Base-by-base conservation (phyloP, 2,888 invertebrate genomes). In the Dryomyza anilis region DNA sequence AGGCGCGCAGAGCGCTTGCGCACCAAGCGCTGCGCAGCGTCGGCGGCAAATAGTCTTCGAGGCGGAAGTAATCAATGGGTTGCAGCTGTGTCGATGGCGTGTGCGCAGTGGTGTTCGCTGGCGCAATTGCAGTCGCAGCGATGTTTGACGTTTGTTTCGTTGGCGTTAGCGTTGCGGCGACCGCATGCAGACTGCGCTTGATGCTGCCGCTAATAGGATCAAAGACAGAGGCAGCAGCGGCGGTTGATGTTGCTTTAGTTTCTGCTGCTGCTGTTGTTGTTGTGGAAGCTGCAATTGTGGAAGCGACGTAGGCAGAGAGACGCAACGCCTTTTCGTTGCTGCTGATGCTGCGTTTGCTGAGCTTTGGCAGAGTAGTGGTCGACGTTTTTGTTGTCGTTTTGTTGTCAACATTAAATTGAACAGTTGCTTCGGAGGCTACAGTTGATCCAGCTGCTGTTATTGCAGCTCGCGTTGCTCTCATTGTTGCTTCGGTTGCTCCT, bases 41-140 rank as follows among this genome's bases (percentile, higher is more conserved):
- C 8, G 89, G 85, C 59, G 95, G 94, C 70, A 95, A 91, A 83
- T 95, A 95, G 76, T 94, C 92, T 77, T 92, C 90, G 30, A 92
- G 89, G 76, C 93, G 92, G 84, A 95, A 96, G 78, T 89, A 89
- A 60, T 86, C 70, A 27, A 52, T 57, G n/a, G n/a, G n/a, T 58
- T 56, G 39, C 1, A 59, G 30, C 12, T 53, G 14, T 3, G 39
- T 16, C 39, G 29, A 19, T 6, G 23, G 1, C 43, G 63, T 1
- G 27, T 39, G 10, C 29, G 21, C 3, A 14, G 58, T 33, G 36
- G 33, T 10, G 36, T 66, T 66, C 46, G 62, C 58, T n/a, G 72
- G 65, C 3, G 70, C 63, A 8, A 71, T 65, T 1, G 73, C 63
- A 46, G 70, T 71, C 33, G 73, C 72, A n/a, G 71, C 68, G 2